Conservation (phyloP, 2,797 vertebrate genomes). For the Thripadectes ignobilis region DNA sequence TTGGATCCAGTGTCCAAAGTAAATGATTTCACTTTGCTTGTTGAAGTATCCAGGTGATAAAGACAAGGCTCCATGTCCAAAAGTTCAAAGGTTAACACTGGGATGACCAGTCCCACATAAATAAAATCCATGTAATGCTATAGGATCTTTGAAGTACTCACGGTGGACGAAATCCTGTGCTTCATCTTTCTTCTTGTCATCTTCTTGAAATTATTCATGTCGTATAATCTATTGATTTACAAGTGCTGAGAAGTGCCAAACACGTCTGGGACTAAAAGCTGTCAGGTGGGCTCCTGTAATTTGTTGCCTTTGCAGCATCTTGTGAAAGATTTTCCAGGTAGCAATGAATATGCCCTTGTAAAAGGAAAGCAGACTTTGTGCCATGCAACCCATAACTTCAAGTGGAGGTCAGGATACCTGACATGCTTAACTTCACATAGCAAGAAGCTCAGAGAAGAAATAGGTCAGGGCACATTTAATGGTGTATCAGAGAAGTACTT, state of each 20-base stretch:
- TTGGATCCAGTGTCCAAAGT: neutral
- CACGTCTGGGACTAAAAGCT: neutral
- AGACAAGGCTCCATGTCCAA: neutral
- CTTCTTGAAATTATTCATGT: neutral
- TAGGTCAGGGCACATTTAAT: neutral
- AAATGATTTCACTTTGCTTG: neutral
- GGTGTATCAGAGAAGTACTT: neutral
- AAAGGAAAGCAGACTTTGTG: conserved; percentile 15
- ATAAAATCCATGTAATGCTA: conserved; percentile 15
- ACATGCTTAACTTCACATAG: neutral
- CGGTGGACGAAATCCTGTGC: neutral
- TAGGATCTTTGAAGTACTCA: neutral
- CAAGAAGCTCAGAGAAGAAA: neutral
- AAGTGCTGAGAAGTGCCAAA: conserved; percentile 6
- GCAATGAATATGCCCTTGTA: neutral
- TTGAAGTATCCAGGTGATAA: conserved; percentile 6
- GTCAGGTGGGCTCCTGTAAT: neutral
- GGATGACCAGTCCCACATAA: neutral
- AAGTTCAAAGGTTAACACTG: conserved; percentile 18
- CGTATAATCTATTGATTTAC: conserved; percentile 28
- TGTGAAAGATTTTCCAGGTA: neutral
- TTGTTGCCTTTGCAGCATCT: neutral
- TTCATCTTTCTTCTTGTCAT: conserved; percentile 20
- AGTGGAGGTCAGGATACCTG: neutral
- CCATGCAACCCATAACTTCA: neutral